Base-by-base conservation (phyloP, 2,888 invertebrate genomes). In the Caradrina kadenii region DNA sequence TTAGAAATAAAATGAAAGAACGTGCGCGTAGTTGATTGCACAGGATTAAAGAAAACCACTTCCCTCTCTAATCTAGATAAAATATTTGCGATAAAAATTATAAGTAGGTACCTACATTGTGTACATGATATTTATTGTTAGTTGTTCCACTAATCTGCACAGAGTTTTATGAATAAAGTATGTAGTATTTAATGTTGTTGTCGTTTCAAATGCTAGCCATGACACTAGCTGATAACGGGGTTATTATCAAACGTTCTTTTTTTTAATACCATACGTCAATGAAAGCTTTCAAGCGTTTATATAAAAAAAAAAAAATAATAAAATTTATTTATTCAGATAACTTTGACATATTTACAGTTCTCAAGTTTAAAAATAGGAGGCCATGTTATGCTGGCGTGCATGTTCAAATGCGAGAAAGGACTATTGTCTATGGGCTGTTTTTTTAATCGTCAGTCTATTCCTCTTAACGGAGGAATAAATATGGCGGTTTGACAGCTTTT, bases 41-140 rank as follows among this genome's bases (percentile, higher is more conserved):
- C 1, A 17, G 74, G 74, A 70, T 74, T 74, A 70, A 21, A 42
- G 39, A 31, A 55, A 55, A 49, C 11, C 42, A 74, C 21, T 64
- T 73, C 17, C 31, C 13, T 31, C 13, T 11, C 17, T 73, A 22
- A 70, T 70, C 42, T 74, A 55, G 49, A 64, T 64, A 10, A 39
- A 17, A 17, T 54, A 54, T 49, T 42, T 31, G 0, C 26, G 63
- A 70, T 70, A 54, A 73, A 49, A 73, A 54, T 52, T 35, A 73
- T 54, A 45, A 45, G 45, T 45, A 26, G 26, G 26, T 26, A 26
- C 26, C 26, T 26, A 53, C 7, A 45, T 39, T 45, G 4, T 0
- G 45, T 45, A 35, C 22, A 35, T 19, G 15, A 61, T 60, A 48
- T 48, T 48, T 21, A 69, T 42, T 45, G 21, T 22, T 68, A n/a